Evolutionary conservation across 1,140 invertebrate species (phyloP).

Genomic region (Laupala kohalensis): DNA sequence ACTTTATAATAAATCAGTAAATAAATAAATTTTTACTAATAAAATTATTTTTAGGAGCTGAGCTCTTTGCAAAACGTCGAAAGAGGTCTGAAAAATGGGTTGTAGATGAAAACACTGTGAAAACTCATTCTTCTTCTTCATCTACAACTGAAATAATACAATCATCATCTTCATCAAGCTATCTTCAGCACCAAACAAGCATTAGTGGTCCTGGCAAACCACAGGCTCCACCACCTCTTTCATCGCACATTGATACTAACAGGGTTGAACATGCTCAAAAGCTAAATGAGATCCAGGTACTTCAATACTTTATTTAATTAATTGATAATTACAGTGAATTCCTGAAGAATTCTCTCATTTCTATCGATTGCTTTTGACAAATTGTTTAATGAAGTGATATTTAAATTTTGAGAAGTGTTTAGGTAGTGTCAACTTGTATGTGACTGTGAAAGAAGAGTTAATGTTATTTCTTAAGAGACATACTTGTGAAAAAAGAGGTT

Average conservation of each 20-base stretch:
- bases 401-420: no score
- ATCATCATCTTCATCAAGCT: slow-evolving; percentile 24
- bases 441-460: no score
- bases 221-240: slow-evolving; percentile 17
- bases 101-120: slow-evolving; percentile 54
- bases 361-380: no score
- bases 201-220: slow-evolving; percentile 9
- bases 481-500: no score
- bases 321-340: no score
- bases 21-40: neutral
- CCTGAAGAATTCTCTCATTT: no score
- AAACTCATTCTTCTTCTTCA: slow-evolving; percentile 27
- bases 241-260: slow-evolving; percentile 30
- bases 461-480: no score
- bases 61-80: slow-evolving; percentile 74
- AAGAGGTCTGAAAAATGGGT: slow-evolving; percentile 78
- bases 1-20: neutral
- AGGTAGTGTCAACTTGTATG: no score
- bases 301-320: no score
- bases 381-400: no score
- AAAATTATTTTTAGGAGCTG: slow-evolving; percentile 51
- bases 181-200: slow-evolving; percentile 25
- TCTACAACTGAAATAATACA: slow-evolving; percentile 26
- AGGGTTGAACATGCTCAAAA: slow-evolving; percentile 35
- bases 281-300: slow-evolving; percentile 39